Conservation (phyloP, 2,888 invertebrate species). For the Neria commutata region DNA sequence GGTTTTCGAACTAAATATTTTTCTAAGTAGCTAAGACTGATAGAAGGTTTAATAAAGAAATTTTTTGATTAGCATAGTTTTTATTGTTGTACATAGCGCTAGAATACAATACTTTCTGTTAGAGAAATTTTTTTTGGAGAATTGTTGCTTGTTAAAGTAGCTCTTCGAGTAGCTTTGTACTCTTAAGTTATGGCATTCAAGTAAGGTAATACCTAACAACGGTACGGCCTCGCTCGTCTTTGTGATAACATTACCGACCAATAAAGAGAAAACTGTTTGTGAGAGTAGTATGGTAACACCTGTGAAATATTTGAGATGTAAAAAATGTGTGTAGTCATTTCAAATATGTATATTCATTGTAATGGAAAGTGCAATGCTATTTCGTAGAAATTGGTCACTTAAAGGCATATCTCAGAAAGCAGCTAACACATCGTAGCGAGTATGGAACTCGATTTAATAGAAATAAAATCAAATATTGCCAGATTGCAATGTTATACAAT, state of each 20-base stretch:
- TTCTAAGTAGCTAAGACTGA: conserved; percentile 46
- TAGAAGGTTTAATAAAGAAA: conserved; percentile 33
- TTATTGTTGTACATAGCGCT: not conserved
- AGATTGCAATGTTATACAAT: too few species aligned
- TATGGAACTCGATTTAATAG: too few species aligned
- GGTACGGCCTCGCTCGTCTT: conserved; percentile 99
- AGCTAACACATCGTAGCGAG: too few species aligned
- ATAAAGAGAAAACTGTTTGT: conserved; percentile 98
- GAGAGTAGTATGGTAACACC: conserved; percentile 99
- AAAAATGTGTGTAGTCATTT: not conserved
- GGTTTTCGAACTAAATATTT: conserved; percentile 12
- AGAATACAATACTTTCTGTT: not conserved
- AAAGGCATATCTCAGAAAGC: too few species aligned
- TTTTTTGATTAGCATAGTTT: conserved; percentile 16
- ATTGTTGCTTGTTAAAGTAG: conserved; percentile 12
- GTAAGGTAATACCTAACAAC: conserved; percentile 80
- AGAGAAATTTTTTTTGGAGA: not conserved
- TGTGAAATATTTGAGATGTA: conserved; percentile 68
- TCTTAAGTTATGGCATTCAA: conserved; percentile 13
- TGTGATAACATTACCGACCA: conserved; percentile 99
- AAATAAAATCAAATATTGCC: too few species aligned
- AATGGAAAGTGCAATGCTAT: too few species aligned
- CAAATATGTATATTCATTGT: too few species aligned
- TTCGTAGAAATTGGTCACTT: too few species aligned
- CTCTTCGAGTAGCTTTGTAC: too few species aligned